A percentile compares a stretch with the other conserved stretches of the same genome.
These are phyloP conservation scores for Sus scrofa DNA, from an alignment of 2,113 vertebrate genomes.

Conservation along the genomic window T2T-Sscrofa CM000812.6:90463501-90464000, in stretches of 20 bases:
- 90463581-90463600: background rate
- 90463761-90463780: background rate
- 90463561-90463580: background rate
- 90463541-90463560: background rate
- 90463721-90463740: background rate
- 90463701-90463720: conserved; percentile 26
- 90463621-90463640: conserved; percentile 12
- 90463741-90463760: conserved; percentile 10
- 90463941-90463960: conserved; percentile 74
- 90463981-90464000: conserved; percentile 74
- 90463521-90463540: background rate
- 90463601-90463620: conserved; percentile 3
- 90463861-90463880: conserved; percentile 82
- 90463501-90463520: background rate
- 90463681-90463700: conserved; percentile 15
- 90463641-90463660: background rate
- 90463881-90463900: conserved; percentile 80
- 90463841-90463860: conserved; percentile 83
- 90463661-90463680: conserved; percentile 37
- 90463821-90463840: conserved; percentile 83
- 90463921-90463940: conserved; percentile 50
- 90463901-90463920: conserved; percentile 78
- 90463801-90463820: background rate
- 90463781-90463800: conserved; percentile 11
- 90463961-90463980: conserved; percentile 77